Evolutionary conservation across 2,888 invertebrate species (phyloP), one percentile per base, ranked within the genome.

Genomic region (Idaea dimidiata): DNA sequence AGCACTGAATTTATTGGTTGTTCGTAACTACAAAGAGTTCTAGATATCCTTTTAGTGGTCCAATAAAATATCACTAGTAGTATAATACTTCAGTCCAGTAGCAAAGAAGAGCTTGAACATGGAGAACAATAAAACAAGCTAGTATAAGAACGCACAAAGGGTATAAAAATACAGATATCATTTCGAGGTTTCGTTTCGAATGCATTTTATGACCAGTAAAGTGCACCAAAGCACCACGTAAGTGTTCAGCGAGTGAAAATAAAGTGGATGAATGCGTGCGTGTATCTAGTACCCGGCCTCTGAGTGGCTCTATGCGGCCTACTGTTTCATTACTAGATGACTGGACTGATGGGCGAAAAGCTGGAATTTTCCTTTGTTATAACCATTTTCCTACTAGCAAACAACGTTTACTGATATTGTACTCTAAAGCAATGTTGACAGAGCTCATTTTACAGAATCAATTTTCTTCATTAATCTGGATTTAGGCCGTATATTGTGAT

Each of bases 241-340:
- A 80, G 81, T 80, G 78, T 78, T 81, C 82, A 81, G 78, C 70
- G 79, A 81, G 76, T 79, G 79, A 80, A 84, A 80, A 82, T 77
- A 81, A 80, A 82, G 76, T 71, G 77, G 76, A 69, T 74, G 72
- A 70, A 74, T 76, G 71, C 73, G 54, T 54, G 72, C 69, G 75
- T 76, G 71, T 74, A 14, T 14, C 43, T 43, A 43, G 72, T 70
- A 75, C 75, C 65, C 66, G 66, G 71, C 71, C 59, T 67, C 69
- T 66, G 76, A 80, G 82, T 77, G 82, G 71, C 72, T 43, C 43
- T 73, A 75, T 61, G 69, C 74, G 74, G 77, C 74, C 76, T 64
- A 78, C 80, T 77, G 84, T 81, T 84, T 83, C 89, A 90, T 91
- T 89, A 89, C 83, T 82, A 82, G 85, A 88, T 88, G 88, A 83